These are phyloP conservation scores for Picathartes gymnocephalus DNA, from an alignment of 2,113 vertebrate genomes.

Conservation along the genomic window DNA sequence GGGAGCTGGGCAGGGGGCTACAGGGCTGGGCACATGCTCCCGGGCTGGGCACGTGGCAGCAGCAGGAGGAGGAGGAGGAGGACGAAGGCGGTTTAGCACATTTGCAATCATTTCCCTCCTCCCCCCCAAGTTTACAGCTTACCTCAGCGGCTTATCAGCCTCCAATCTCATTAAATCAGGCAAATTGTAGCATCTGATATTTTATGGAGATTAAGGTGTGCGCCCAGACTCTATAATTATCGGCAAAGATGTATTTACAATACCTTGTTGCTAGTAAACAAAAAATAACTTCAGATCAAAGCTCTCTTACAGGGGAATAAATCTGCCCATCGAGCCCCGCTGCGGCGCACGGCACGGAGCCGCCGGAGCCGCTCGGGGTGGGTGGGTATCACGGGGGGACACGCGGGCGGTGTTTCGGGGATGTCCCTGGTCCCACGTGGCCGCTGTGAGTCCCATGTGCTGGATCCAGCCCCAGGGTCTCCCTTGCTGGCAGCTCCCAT, in stretches of 20 bases:
- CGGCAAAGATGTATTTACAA: constrained; percentile 59
- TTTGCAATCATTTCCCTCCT: constrained; percentile 44
- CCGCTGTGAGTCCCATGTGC: rapidly evolving
- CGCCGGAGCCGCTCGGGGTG: not conserved
- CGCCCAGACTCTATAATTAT: constrained; percentile 61
- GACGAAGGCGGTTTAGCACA: constrained; percentile 3
- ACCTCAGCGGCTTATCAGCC: constrained; percentile 55
- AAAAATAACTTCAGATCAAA: constrained; percentile 59
- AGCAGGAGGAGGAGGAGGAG: not conserved
- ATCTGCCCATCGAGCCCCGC: not conserved
- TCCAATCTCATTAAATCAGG: constrained; percentile 67
- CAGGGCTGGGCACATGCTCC: not conserved
- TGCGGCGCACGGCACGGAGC: rapidly evolving
- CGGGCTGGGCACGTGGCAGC: not conserved
- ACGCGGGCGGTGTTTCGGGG: rapidly evolving
- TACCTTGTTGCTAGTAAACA: constrained; percentile 66
- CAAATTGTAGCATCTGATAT: constrained; percentile 68
- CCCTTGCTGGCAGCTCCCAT: not conserved
- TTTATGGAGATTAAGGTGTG: constrained; percentile 63
- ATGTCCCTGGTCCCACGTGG: not conserved
- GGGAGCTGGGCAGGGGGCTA: constrained; percentile 7
- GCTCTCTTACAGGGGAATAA: not conserved
- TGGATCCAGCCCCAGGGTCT: not conserved
- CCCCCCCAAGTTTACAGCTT: constrained; percentile 34
- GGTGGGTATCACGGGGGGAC: not conserved